Evolutionary conservation across 2,113 vertebrate genomes (phyloP).

Genomic region (Panthera leo): DNA sequence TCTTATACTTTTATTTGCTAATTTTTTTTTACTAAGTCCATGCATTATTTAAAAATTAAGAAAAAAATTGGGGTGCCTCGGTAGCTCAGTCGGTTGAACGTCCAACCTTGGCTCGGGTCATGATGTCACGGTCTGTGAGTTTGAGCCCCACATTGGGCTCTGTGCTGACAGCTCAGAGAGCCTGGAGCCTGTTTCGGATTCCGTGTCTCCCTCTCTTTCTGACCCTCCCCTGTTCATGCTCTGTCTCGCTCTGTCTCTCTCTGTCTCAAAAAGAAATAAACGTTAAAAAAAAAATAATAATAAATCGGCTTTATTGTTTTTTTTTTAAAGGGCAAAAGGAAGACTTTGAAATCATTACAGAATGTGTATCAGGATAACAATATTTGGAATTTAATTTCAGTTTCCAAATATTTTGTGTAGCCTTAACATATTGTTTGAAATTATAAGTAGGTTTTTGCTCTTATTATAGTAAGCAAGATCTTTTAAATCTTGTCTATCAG

Average conservation of each 20-base stretch:
- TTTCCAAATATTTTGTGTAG: constrained; percentile 42
- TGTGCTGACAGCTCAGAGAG: no score
- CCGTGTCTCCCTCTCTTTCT: no score
- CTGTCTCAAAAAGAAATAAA: no score
- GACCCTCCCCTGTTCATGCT: no score
- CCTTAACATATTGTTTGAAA: constrained; percentile 46
- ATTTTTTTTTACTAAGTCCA: not conserved
- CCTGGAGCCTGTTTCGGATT: no score
- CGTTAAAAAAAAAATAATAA: not conserved
- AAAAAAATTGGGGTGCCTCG: not conserved
- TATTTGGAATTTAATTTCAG: constrained; percentile 56
- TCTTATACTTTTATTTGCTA: constrained; percentile 30
- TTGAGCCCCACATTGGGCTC: no score
- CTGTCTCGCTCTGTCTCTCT: no score
- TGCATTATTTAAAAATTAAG: not conserved
- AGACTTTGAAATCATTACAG: constrained; percentile 23
- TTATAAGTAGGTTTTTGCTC: constrained; percentile 29
- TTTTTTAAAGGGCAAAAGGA: constrained; percentile 30
- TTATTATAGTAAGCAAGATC: constrained; percentile 14
- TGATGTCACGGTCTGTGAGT: no score
- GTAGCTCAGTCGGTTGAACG: no score
- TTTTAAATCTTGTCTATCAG: not conserved
- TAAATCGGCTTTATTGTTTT: not conserved
- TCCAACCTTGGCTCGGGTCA: no score
- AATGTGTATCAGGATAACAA: constrained; percentile 9